phyloP scores from a whole-genome alignment of 2,797 vertebrate species.

The Hirundo rustica region DNA sequence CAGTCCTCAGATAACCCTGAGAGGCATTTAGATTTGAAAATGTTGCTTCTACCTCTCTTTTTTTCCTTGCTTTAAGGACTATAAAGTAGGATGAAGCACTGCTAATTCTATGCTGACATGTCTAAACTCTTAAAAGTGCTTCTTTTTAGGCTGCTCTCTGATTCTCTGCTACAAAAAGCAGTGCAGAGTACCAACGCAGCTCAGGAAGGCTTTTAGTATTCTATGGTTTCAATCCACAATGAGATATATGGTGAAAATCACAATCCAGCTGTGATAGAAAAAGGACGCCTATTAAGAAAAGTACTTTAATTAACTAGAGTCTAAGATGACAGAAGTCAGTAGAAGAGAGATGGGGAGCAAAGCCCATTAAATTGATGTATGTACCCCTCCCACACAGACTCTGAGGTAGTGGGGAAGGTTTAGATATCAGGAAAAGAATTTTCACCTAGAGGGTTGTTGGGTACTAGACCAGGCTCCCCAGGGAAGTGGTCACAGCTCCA shows the following conservation, averaged over 20 bases:
- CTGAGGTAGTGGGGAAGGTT: background rate
- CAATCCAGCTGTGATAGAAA: background rate
- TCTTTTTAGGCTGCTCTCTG: background rate
- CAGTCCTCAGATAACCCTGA: background rate
- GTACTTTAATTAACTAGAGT: background rate
- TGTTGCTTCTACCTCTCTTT: background rate
- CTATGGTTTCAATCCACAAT: background rate
- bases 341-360: background rate
- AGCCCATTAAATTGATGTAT: background rate
- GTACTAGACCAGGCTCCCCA: background rate
- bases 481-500: background rate
- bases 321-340: background rate
- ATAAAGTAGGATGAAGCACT: background rate
- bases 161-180: background rate
- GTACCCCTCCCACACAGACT: too few species aligned
- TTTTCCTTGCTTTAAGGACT: background rate
- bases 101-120: background rate
- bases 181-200: background rate
- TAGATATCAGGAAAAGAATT: background rate
- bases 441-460: background rate
- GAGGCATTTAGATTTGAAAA: background rate
- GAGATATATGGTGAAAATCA: background rate
- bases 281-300: background rate
- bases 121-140: background rate
- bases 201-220: background rate